Evolutionary conservation across 2,113 vertebrate genomes (phyloP), one percentile per base, ranked within the genome.

Genomic region (Vombatus ursinus): DNA sequence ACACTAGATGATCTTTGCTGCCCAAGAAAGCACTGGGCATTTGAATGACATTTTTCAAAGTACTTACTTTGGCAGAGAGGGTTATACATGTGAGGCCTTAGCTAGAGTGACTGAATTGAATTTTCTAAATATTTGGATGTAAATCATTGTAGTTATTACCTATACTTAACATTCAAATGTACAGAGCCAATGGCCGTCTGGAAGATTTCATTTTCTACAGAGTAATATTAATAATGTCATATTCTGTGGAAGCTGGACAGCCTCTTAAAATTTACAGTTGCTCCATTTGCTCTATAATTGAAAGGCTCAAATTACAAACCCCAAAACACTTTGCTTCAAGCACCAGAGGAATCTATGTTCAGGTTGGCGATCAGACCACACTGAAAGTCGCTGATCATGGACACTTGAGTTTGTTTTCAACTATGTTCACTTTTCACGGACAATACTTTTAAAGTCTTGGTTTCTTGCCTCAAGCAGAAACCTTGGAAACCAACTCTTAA

Each of bases 171-270:
- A 12, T 91, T 51, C 90, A 97, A 96, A 92, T 49, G 47, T 4
- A 94, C 54, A 50, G 94, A 98, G 26, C 51, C 89, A 91, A 68
- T 14, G 95, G 95, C 94, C 47, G 93, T 96, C 57, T 98, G 91
- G 96, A 92, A 98, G 95, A 52, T 23, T 25, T 97, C 92, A 94
- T 97, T 97, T 97, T 96, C 97, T 96, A 90, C 51, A 7, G 28
- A 44, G 28, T 14, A 89, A 48, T 90, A 96, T 96, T 97, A 96
- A 96, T 90, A 95, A 84, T 94, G 68, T n/a, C 90, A 57, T 77
- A 95, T 52, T 10, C 22, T 31, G n/a, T 92, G 68, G 97, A 96
- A 95, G 95, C 89, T 6, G 50, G 95, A 95, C 68, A 95, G 92
- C 47, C 90, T 52, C 96, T 95, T 91, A 26, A 91, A 96, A 97